Percentiles rank a stretch among this genome's conserved stretches.
These are phyloP conservation scores for Chironomus tepperi DNA, from an alignment of 1,140 invertebrate genomes.

Conservation along the genomic window DNA sequence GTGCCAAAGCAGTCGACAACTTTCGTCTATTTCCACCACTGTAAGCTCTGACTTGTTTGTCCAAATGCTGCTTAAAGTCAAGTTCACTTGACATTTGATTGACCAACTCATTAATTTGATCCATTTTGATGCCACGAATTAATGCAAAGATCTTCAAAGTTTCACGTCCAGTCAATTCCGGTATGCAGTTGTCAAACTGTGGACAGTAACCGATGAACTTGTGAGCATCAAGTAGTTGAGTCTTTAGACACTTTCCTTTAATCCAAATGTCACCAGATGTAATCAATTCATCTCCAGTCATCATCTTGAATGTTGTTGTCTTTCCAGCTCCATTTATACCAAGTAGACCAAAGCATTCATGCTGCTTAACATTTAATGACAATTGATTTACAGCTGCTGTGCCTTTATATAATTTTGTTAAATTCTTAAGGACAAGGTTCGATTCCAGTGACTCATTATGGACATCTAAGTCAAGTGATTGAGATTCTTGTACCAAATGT, in stretches of 20 bases:
- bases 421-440: constrained; percentile 33
- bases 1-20: constrained; percentile 78
- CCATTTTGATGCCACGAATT: constrained; percentile 52
- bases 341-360: constrained; percentile 73
- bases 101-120: constrained; percentile 41
- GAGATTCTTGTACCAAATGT: too few species aligned
- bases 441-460: constrained; percentile 29
- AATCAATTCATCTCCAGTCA: constrained; percentile 52
- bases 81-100: constrained; percentile 38
- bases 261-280: constrained; percentile 42
- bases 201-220: constrained; percentile 59
- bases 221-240: constrained; percentile 44
- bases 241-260: constrained; percentile 42
- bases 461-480: constrained; percentile 35
- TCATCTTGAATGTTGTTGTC: constrained; percentile 66
- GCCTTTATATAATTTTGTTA: constrained; percentile 60
- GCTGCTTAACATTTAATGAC: constrained; percentile 51
- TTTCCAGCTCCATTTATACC: constrained; percentile 71
- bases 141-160: constrained; percentile 58
- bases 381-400: constrained; percentile 64
- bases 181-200: constrained; percentile 65
- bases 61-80: constrained; percentile 44
- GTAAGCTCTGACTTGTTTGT: constrained; percentile 49
- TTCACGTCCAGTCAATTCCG: constrained; percentile 63
- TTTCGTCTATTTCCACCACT: constrained; percentile 90